Percentiles rank a stretch among this genome's conserved stretches.
phyloP scores from a whole-genome alignment of 2,113 vertebrate genomes.

The Brienomyrus longianalis region DNA sequence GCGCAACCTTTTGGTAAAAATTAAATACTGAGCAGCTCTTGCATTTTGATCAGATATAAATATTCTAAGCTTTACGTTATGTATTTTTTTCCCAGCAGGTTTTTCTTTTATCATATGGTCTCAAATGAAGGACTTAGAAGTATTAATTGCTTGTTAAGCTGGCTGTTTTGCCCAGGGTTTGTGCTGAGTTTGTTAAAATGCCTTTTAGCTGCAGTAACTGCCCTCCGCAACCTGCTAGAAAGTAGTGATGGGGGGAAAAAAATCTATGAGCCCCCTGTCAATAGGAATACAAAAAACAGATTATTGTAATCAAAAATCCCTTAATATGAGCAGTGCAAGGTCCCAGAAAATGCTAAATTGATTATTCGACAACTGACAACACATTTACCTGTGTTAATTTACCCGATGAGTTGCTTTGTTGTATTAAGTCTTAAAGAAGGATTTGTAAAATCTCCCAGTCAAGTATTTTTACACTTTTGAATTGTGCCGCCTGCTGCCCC shows the following conservation, averaged over 20 bases:
- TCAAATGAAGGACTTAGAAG: background rate
- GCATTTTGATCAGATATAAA: background rate
- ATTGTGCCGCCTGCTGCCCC: background rate
- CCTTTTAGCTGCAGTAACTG: background rate
- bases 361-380: background rate
- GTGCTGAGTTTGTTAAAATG: background rate
- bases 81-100: background rate
- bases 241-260: background rate
- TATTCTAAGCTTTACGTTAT: background rate
- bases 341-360: background rate
- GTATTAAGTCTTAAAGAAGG: background rate
- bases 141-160: background rate
- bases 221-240: background rate
- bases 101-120: background rate
- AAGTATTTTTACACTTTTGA: background rate
- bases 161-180: background rate
- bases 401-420: background rate
- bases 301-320: background rate
- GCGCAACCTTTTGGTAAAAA: background rate
- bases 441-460: background rate
- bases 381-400: background rate
- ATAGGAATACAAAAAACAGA: background rate
- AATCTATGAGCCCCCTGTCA: background rate
- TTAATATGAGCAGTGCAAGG: background rate
- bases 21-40: background rate